Evolutionary conservation across 2,888 invertebrate genomes (phyloP), one percentile per base, ranked within the genome.

Genomic region (Drosophila mimetica): DNA sequence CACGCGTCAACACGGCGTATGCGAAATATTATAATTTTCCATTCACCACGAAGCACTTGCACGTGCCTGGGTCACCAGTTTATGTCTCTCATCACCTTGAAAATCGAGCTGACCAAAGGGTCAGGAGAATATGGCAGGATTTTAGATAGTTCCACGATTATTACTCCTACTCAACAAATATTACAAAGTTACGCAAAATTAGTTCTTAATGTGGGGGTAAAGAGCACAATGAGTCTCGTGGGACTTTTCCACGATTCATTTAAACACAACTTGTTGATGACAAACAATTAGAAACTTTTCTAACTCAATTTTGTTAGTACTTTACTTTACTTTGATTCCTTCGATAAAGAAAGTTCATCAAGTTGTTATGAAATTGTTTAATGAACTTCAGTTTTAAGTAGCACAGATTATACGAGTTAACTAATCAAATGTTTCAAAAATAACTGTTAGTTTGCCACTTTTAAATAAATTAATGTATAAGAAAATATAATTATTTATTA

Each of bases 1-100:
- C 16, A 20, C 46, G 50, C 71, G 74, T 71, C 74, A 77, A 39
- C 74, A 66, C 34, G 46, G 37, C 61, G 61, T 64, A 59, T 65
- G 65, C 52, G 41, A 61, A 20, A 54, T 59, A 69, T 75, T 41
- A 64, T 32, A 53, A 47, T 39, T 59, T 36, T 8, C 28, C 36
- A n/a, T 30, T 9, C 41, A 16, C 42, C 41, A 25, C 8, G 4
- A 0, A 7, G 16, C 6, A 28, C 13, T 1, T 18, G 52, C 66
- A 80, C 80, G 77, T 79, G 80, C 72, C 48, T n/a, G 34, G 54
- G 61, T 37, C 36, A 60, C 44, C 20, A 16, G 44, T n/a, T 30
- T 22, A 44, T 46, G 42, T 41, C 70, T 46, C 37, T 18, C 32
- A 16, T 9, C 46, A 34, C 11, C 34, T 41, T 7, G 2, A 14